phyloP scores from a whole-genome alignment of 1,140 invertebrate genomes.

The Laodelphax striatellus region DNA sequence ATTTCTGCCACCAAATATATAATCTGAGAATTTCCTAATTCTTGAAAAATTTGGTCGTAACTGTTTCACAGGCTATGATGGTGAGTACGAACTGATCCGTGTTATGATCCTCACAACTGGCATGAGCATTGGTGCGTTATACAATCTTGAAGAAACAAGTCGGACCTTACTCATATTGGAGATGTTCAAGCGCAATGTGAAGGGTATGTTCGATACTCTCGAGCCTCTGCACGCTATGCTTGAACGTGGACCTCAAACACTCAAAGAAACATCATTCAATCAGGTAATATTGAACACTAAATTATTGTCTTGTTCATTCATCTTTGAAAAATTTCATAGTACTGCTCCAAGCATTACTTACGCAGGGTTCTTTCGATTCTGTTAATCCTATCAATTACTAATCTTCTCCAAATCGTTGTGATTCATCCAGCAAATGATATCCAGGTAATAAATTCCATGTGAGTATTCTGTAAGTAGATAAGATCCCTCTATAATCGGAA shows the following conservation, averaged over 20 bases:
- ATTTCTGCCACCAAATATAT: too few species aligned
- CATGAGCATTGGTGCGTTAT: conserved; percentile 99
- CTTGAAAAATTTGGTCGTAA: background rate
- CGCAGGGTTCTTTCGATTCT: too few species aligned
- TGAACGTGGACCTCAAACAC: conserved; percentile 83
- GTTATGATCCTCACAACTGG: conserved; percentile 99
- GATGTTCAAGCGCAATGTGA: conserved; percentile 86
- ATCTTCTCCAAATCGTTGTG: too few species aligned
- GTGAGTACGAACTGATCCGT: conserved; percentile 92
- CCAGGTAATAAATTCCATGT: too few species aligned
- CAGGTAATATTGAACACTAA: conserved; percentile 39
- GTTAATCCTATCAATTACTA: too few species aligned
- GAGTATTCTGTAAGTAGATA: too few species aligned
- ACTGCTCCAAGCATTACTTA: background rate
- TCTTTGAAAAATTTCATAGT: background rate
- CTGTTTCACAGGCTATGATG: conserved; percentile 36
- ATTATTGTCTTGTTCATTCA: background rate
- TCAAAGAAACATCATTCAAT: conserved; percentile 95
- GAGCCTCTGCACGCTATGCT: conserved; percentile 92
- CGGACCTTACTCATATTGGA: conserved; percentile 91
- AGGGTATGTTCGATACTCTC: conserved; percentile 90
- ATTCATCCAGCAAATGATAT: too few species aligned
- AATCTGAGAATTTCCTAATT: too few species aligned
- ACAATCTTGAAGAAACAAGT: conserved; percentile 95
- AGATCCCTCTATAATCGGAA: too few species aligned